Evolutionary conservation across 2,797 vertebrate genomes (phyloP).

Genomic region (Hippoglossus hippoglossus): DNA sequence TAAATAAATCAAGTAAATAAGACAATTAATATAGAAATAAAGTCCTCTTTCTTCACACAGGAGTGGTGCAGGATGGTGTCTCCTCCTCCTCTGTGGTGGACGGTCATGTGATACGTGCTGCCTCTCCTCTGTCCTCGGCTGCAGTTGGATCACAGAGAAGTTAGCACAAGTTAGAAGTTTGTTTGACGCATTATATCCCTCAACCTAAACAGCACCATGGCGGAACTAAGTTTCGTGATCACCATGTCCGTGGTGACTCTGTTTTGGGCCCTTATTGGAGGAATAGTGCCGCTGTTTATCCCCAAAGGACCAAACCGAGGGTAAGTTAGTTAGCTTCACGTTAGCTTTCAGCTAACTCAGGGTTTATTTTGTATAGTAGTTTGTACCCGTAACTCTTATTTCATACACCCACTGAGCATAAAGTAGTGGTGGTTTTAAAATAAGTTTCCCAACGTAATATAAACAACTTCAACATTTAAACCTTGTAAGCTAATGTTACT

Average conservation of each 20-base stretch:
- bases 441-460: not conserved
- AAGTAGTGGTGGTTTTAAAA: too few species aligned
- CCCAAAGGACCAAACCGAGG: conserved; percentile 96
- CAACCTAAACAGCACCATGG: conserved; percentile 76
- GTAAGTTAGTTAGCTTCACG: conserved; percentile 85
- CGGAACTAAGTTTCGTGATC: conserved; percentile 86
- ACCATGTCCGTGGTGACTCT: conserved; percentile 91
- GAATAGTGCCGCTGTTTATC: conserved; percentile 91
- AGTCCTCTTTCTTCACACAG: too few species aligned
- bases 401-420: not conserved
- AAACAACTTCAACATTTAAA: not conserved
- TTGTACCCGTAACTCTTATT: not conserved
- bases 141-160: conserved; percentile 17
- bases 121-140: not conserved
- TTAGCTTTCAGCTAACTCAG: conserved; percentile 38
- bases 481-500: not conserved
- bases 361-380: not conserved
- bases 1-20: too few species aligned
- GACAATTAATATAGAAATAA: too few species aligned
- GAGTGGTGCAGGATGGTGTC: not conserved
- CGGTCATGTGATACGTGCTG: conserved; percentile 65
- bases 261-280: conserved; percentile 93
- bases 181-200: not conserved
- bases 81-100: not conserved
- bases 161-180: conserved; percentile 42